These are phyloP conservation scores for Caenorhabditis sp. DNA, from an alignment of 2,888 invertebrate species.

Conservation along the genomic window DNA sequence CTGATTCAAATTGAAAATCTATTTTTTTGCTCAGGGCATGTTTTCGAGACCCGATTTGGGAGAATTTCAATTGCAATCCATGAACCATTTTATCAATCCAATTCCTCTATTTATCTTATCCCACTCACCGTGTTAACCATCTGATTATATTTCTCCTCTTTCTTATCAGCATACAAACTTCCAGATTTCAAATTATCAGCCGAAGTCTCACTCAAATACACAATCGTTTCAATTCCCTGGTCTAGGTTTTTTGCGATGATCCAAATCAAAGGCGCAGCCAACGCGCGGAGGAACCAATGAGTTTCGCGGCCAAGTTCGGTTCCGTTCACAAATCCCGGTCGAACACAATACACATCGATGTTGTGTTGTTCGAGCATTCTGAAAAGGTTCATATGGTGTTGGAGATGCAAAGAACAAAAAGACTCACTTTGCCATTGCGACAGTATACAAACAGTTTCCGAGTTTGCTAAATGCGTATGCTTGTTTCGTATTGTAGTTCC, in stretches of 20 bases:
- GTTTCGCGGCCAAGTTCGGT: constrained; percentile 64
- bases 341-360: constrained; percentile 34
- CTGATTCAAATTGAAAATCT: too few relatives aligned
- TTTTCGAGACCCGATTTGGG: too few relatives aligned
- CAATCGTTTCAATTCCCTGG: constrained; percentile 81
- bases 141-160: constrained; percentile 50
- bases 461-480: constrained; percentile 70
- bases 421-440: constrained; percentile 44
- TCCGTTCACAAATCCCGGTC: constrained; percentile 44
- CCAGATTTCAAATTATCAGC: constrained; percentile 78
- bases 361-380: constrained; percentile 44
- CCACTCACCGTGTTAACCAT: constrained; percentile 46
- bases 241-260: constrained; percentile 61
- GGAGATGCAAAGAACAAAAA: neutral
- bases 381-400: neutral
- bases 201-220: constrained; percentile 82
- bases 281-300: constrained; percentile 55
- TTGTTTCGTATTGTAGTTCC: constrained; percentile 64
- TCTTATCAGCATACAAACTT: constrained; percentile 76
- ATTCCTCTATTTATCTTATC: neutral
- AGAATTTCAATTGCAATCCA: too few relatives aligned
- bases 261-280: constrained; percentile 69
- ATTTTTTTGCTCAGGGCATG: too few relatives aligned
- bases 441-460: constrained; percentile 64
- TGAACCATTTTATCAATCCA: too few relatives aligned